Conservation (phyloP, 1,140 invertebrate genomes). For the Lethrus apterus region DNA sequence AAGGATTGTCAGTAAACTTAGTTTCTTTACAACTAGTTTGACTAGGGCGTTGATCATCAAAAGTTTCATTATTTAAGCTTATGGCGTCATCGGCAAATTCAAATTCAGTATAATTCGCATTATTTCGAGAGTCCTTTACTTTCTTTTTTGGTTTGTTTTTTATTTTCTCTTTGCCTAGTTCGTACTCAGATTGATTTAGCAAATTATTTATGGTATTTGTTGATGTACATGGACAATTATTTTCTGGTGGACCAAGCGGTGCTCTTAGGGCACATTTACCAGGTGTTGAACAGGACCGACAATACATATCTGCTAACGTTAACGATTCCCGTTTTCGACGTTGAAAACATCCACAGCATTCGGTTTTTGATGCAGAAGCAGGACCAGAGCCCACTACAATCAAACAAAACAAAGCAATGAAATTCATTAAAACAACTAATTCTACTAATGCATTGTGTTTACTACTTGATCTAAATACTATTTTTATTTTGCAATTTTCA, state of each 20-base stretch:
- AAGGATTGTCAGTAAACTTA: slow-evolving; percentile 36
- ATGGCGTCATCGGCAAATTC: slow-evolving; percentile 53
- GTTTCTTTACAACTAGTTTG: slow-evolving; percentile 18
- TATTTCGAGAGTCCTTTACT: slow-evolving; percentile 20
- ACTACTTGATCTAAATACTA: too few species aligned
- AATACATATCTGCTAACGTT: slow-evolving; percentile 37
- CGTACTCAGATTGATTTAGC: slow-evolving; percentile 36
- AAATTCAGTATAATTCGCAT: slow-evolving; percentile 41
- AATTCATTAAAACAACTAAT: too few species aligned
- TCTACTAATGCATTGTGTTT: too few species aligned
- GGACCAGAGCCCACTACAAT: slow-evolving; percentile 40
- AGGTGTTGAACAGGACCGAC: slow-evolving; percentile 25
- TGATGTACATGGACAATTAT: slow-evolving; percentile 28
- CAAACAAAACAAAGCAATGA: slow-evolving; percentile 25
- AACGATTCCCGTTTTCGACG: slow-evolving; percentile 35
- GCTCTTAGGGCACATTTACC: slow-evolving; percentile 32
- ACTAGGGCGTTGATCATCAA: slow-evolving; percentile 19
- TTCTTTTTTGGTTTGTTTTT: slow-evolving; percentile 22
- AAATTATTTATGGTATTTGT: slow-evolving; percentile 29
- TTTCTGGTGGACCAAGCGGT: slow-evolving; percentile 35
- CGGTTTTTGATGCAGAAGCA: slow-evolving; percentile 38
- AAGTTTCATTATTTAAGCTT: slow-evolving; percentile 40
- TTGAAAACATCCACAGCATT: slow-evolving; percentile 39
- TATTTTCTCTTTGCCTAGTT: slow-evolving; percentile 32
- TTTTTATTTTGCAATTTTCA: slow-evolving; percentile 3